Percentiles rank a stretch among this genome's conserved stretches.
phyloP scores from a whole-genome alignment of 2,888 invertebrate genomes.

The Athetis lepigone region DNA sequence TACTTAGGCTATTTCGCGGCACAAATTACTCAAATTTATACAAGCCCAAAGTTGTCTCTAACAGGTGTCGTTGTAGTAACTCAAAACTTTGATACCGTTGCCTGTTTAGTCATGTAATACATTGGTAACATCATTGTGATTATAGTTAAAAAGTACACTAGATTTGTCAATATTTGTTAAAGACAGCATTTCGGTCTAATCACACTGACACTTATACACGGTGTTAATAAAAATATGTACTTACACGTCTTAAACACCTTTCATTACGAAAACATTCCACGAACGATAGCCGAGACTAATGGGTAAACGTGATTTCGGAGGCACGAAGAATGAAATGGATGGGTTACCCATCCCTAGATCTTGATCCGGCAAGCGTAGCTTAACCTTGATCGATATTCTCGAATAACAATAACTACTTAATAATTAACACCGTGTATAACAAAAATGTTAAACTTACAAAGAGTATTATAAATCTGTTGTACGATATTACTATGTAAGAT shows the following conservation, averaged over 20 bases:
- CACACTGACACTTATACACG: conserved; percentile 15
- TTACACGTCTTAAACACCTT: neutral
- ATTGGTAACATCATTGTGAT: neutral
- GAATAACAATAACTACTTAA: neutral
- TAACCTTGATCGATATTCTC: neutral
- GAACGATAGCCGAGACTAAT: neutral
- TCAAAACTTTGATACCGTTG: neutral
- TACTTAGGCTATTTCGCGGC: conserved; percentile 2
- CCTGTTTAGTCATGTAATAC: neutral
- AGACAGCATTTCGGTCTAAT: conserved; percentile 19
- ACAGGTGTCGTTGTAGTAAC: neutral
- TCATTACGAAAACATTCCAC: neutral
- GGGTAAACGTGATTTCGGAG: neutral
- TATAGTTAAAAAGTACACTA: neutral
- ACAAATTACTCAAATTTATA: conserved; percentile 8
- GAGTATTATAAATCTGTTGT: conserved; percentile 22
- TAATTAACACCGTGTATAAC: conserved; percentile 19
- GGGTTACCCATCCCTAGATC: too few species aligned
- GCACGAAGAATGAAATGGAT: neutral
- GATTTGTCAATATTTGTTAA: conserved; percentile 12
- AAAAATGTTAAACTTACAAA: conserved; percentile 9
- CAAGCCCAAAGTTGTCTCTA: conserved; percentile 27
- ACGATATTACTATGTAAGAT: conserved; percentile 17
- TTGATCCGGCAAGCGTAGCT: neutral
- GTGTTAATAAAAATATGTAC: conserved; percentile 19